Evolutionary conservation across 2,797 vertebrate genomes (phyloP), one percentile per base, ranked within the genome.

Genomic region (Oophaga sylvatica): DNA sequence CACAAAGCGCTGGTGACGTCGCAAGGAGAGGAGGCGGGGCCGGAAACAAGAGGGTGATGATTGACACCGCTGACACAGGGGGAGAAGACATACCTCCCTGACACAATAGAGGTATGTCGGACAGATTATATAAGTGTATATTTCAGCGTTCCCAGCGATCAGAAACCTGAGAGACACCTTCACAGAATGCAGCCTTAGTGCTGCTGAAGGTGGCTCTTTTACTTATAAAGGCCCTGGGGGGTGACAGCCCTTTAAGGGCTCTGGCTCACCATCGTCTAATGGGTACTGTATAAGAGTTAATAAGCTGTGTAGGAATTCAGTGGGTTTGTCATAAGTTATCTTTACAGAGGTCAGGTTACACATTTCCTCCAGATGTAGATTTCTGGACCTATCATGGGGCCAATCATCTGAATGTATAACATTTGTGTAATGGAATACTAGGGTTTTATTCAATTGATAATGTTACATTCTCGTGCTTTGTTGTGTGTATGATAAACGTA

Each of bases 341-440:
- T 67, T 81, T 81, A 81, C 80, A 67, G n/a, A 22, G 80, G 62
- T 81, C 62, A 65, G 79, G 79, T 45, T 81, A 81, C 80, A 81
- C 62, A 67, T 81, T 63, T 62, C 41, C 60, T 81, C 80, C 80
- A 81, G 80, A 81, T 80, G 79, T 63, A 22, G 5, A 17, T 56
- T 31, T 13, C 20, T 16, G 56, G 75, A 62, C 29, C 78, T 35
- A 62, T 35, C 29, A 62, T 63, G 31, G 79, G 59, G 48, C 22
- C 75, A 56, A 77, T 77, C 75, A 77, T 77, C 26, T 73, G 73
- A 80, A n/a, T 63, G 41, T 20, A 65, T 3, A 63, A 80, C 15
- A 65, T 63, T 35, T 62, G 57, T 35, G 31, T 60, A 35, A 62
- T 62, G 31, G 31, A 80, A 80, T 62, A 62, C 57, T n/a, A 56